phyloP scores from a whole-genome alignment of 2,797 vertebrate species.

The Mus minutoides region DNA sequence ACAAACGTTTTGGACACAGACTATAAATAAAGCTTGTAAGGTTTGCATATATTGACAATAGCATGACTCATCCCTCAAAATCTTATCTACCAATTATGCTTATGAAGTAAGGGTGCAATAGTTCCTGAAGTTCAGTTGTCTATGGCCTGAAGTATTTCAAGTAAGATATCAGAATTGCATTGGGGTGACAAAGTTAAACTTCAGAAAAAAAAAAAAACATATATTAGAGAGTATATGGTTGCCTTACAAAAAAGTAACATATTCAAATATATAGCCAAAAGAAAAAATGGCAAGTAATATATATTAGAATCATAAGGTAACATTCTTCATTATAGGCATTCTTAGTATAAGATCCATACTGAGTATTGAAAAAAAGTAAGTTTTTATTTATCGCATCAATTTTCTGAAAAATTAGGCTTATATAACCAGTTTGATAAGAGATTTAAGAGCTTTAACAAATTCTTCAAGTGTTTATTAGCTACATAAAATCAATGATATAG shows the following conservation, averaged over 20 bases:
- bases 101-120: background rate
- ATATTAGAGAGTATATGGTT: background rate
- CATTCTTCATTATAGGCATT: background rate
- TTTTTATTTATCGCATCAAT: background rate
- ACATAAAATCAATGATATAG: background rate
- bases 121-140: background rate
- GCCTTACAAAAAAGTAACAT: background rate
- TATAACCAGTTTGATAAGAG: background rate
- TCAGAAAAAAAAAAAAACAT: constrained; percentile 2
- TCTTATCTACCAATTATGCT: background rate
- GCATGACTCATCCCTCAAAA: background rate
- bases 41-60: background rate
- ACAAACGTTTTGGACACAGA: background rate
- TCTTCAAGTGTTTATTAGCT: background rate
- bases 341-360: constrained; percentile 6
- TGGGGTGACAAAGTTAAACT: background rate
- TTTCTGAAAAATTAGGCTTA: background rate
- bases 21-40: background rate
- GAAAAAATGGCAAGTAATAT: background rate
- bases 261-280: background rate
- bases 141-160: background rate
- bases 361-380: background rate
- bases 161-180: background rate
- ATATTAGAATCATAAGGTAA: background rate
- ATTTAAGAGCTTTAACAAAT: background rate